phyloP scores from a whole-genome alignment of 2,888 invertebrate species.

The Amblyjoppa proteus region DNA sequence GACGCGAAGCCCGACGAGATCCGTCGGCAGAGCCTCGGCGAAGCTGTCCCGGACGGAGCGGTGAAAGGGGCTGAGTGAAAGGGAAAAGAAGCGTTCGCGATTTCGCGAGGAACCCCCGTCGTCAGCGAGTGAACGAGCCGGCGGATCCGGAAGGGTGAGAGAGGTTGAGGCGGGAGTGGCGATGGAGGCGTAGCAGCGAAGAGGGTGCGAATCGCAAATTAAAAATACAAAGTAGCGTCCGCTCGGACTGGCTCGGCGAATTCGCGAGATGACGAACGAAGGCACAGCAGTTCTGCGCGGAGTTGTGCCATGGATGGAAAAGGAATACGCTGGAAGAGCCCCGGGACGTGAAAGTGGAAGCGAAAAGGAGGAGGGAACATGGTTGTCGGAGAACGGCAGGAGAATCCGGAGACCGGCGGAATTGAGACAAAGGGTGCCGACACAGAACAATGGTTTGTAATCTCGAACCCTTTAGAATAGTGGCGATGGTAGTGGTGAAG shows the following conservation, averaged over 20 bases:
- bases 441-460: constrained; percentile 84
- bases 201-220: constrained; percentile 77
- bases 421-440: constrained; percentile 83
- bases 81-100: constrained; percentile 50
- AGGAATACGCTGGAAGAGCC: constrained; percentile 39
- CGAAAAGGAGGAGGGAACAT: constrained; percentile 48
- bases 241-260: constrained; percentile 56
- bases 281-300: constrained; percentile 42
- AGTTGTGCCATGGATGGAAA: constrained; percentile 36
- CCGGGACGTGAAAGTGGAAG: constrained; percentile 30
- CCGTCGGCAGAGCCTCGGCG: constrained; percentile 17
- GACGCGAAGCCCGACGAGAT: neutral
- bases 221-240: constrained; percentile 82
- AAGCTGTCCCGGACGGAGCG: neutral
- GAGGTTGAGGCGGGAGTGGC: constrained; percentile 11
- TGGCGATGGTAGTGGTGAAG: constrained; percentile 44
- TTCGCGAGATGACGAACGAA: constrained; percentile 40
- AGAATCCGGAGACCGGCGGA: constrained; percentile 74
- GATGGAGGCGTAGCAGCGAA: constrained; percentile 36
- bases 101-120: constrained; percentile 48
- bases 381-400: constrained; percentile 55
- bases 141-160: constrained; percentile 47
- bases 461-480: constrained; percentile 83
- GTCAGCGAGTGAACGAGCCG: constrained; percentile 39
- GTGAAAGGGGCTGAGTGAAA: constrained; percentile 30